phyloP scores from a whole-genome alignment of 2,797 vertebrate species.

The Cyclura pinguis region DNA sequence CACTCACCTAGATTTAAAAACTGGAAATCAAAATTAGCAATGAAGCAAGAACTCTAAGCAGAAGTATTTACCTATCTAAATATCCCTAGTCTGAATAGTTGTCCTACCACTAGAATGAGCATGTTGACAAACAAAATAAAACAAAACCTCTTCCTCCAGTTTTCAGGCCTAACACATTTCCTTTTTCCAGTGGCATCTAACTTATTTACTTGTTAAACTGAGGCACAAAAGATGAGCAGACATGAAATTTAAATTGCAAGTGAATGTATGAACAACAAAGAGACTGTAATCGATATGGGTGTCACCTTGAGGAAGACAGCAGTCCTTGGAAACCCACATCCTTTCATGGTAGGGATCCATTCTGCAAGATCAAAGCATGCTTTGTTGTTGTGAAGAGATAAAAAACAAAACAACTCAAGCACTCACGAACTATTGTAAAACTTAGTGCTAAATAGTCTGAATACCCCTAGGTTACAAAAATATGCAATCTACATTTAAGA shows the following conservation, averaged over 20 bases:
- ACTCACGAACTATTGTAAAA: neutral
- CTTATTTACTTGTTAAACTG: neutral
- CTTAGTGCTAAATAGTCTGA: neutral
- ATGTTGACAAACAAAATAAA: neutral
- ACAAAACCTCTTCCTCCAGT: neutral
- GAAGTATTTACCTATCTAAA: neutral
- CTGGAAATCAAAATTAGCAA: no score
- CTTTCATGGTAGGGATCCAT: neutral
- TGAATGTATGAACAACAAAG: neutral
- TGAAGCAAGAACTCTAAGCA: neutral
- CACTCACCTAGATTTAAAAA: no score
- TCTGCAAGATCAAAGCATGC: neutral
- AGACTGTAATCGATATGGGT: neutral
- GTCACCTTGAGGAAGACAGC: neutral
- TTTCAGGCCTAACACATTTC: neutral
- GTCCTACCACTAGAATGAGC: neutral
- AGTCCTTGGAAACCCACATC: neutral
- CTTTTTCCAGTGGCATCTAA: neutral
- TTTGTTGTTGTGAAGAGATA: neutral
- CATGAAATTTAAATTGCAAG: constrained; percentile 5
- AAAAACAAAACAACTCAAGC: no score
- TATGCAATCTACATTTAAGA: neutral
- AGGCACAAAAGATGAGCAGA: neutral
- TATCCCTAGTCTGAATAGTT: neutral
- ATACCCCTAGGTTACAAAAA: neutral